Conservation (phyloP, 2,888 invertebrate species). For the Oligia strigilis region DNA sequence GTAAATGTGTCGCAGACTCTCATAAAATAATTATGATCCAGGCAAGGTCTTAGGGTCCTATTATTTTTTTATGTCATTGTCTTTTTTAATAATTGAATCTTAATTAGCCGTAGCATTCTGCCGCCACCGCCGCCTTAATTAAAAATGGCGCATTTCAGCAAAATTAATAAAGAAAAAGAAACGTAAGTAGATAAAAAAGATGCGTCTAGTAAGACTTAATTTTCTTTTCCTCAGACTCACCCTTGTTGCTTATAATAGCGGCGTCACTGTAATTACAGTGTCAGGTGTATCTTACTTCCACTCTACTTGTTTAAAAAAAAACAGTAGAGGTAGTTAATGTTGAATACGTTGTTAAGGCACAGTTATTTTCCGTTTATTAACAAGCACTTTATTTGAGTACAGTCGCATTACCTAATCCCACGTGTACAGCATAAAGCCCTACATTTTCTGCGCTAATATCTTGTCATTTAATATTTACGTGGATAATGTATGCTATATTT, state of each 20-base stretch:
- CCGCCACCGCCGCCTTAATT: neutral
- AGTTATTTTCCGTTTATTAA: neutral
- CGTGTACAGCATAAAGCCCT: neutral
- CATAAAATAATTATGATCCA: neutral
- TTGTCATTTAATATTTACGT: slow-evolving; percentile 25
- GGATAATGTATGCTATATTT: slow-evolving; percentile 11
- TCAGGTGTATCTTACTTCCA: neutral
- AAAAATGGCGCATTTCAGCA: neutral
- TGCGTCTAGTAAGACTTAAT: too few relatives aligned
- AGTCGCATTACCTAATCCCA: neutral
- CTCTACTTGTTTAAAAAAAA: neutral
- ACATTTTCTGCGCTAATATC: slow-evolving; percentile 4
- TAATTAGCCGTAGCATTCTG: neutral
- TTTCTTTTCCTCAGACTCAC: neutral
- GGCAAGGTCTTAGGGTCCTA: neutral
- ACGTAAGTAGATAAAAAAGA: neutral
- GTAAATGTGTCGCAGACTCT: neutral
- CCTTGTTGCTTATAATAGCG: neutral
- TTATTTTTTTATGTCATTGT: neutral
- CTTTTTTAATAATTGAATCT: neutral
- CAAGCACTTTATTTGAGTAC: neutral
- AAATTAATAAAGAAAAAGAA: neutral
- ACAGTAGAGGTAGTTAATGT: neutral
- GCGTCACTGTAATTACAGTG: neutral
- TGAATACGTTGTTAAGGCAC: neutral